phyloP scores from a whole-genome alignment of 2,797 vertebrate species.

The Cryptoblepharus egeriae region DNA sequence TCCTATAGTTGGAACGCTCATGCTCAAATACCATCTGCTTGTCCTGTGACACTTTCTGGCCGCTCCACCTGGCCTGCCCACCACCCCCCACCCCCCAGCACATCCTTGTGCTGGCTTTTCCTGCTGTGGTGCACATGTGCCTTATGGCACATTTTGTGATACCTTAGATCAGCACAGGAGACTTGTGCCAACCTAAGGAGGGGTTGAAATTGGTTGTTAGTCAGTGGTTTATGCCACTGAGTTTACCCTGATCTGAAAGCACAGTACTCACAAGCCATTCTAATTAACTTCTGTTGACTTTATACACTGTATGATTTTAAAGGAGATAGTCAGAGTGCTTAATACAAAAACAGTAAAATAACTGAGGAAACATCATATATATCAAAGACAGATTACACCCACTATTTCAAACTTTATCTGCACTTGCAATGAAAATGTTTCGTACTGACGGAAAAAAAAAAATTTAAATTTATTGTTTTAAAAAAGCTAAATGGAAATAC shows the following conservation, averaged over 20 bases:
- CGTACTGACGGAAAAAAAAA: constrained; percentile 61
- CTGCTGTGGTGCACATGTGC: too few relatives aligned
- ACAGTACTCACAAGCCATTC: background rate
- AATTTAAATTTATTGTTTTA: constrained; percentile 63
- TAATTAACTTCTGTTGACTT: constrained; percentile 36
- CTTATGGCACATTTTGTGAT: too few relatives aligned
- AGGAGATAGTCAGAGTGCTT: constrained; percentile 64
- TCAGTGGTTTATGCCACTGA: background rate
- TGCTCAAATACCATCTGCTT: too few relatives aligned
- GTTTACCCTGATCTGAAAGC: background rate
- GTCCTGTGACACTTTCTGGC: too few relatives aligned
- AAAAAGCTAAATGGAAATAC: constrained; percentile 68
- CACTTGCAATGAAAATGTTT: constrained; percentile 67
- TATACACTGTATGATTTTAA: constrained; percentile 39
- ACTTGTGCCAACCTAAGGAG: too few relatives aligned
- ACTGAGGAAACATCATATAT: constrained; percentile 66
- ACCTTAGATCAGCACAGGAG: too few relatives aligned
- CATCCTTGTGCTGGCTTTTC: too few relatives aligned
- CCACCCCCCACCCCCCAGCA: too few relatives aligned
- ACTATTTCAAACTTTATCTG: constrained; percentile 54
- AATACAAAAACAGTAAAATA: constrained; percentile 57
- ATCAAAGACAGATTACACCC: constrained; percentile 69
- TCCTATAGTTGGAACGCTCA: too few relatives aligned
- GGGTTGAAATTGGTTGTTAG: too few relatives aligned
- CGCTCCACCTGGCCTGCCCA: too few relatives aligned